These are phyloP conservation scores for Scaptomyza flava DNA, from an alignment of 2,888 invertebrate genomes.

Conservation along the genomic window DNA sequence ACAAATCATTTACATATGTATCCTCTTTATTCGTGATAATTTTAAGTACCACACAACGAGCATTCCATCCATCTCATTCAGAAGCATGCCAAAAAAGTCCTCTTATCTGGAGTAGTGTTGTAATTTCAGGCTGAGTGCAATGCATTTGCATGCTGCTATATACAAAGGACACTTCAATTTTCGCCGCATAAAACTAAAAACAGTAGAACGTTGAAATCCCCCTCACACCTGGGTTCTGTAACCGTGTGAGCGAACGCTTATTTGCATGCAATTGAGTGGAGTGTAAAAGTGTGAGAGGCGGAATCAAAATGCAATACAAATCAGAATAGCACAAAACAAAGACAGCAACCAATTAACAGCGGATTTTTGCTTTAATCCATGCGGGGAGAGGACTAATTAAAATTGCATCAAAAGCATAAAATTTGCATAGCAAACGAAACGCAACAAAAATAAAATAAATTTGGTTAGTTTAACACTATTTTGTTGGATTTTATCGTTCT, in stretches of 20 bases:
- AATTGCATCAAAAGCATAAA: slow-evolving; percentile 74
- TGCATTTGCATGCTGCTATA: slow-evolving; percentile 74
- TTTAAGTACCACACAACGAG: background rate
- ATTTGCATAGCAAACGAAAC: slow-evolving; percentile 78
- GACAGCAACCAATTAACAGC: slow-evolving; percentile 69
- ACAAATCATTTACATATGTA: too few species aligned
- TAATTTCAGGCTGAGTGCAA: slow-evolving; percentile 72
- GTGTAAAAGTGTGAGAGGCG: slow-evolving; percentile 8
- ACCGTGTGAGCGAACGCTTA: slow-evolving; percentile 40
- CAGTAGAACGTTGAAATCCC: slow-evolving; percentile 60
- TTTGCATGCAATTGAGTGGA: slow-evolving; percentile 68
- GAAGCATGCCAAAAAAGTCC: background rate
- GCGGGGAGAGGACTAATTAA: slow-evolving; percentile 60
- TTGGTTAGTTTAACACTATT: slow-evolving; percentile 48
- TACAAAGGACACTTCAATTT: slow-evolving; percentile 67
- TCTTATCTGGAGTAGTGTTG: slow-evolving; percentile 36
- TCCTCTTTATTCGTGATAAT: background rate
- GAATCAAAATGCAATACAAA: slow-evolving; percentile 73
- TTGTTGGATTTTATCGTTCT: too few species aligned
- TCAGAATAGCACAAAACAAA: slow-evolving; percentile 70
- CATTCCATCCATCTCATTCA: background rate
- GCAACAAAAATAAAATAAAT: slow-evolving; percentile 64
- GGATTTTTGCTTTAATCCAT: slow-evolving; percentile 57
- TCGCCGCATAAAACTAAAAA: slow-evolving; percentile 72
- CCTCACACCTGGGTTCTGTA: slow-evolving; percentile 38